A percentile compares a stretch with the other conserved stretches of the same genome.
Evolutionary conservation across 2,888 invertebrate species (phyloP).

Genomic region (Eurytoma californica): DNA sequence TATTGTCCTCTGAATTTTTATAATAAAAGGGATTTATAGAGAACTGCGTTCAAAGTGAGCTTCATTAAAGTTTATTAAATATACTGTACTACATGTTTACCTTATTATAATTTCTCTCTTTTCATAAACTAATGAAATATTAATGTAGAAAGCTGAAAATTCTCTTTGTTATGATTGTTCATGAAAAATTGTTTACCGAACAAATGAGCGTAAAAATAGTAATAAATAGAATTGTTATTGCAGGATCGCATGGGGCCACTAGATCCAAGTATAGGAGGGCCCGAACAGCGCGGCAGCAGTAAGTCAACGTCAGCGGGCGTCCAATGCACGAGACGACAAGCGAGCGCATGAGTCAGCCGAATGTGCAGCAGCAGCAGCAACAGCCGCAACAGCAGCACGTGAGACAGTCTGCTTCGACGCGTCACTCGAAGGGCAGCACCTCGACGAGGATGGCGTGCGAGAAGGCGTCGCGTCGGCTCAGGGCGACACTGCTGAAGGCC

Average conservation of each 20-base stretch:
- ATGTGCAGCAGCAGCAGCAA: conserved; percentile 27
- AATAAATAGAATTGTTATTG: not conserved
- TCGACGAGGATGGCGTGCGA: conserved; percentile 72
- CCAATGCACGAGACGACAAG: conserved; percentile 57
- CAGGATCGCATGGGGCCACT: conserved; percentile 51
- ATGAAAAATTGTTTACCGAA: too few relatives aligned
- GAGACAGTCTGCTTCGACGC: conserved; percentile 45
- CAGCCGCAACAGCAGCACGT: conserved; percentile 24
- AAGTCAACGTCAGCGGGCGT: not conserved
- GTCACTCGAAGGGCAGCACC: not conserved
- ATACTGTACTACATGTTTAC: too few relatives aligned
- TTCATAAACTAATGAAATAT: too few relatives aligned
- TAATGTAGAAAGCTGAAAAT: too few relatives aligned
- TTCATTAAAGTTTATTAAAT: too few relatives aligned
- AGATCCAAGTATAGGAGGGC: not conserved
- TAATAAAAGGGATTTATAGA: too few relatives aligned
- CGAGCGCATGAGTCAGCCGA: conserved; percentile 61
- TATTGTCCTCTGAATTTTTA: too few relatives aligned
- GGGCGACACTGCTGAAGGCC: conserved; percentile 69
- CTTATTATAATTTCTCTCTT: too few relatives aligned
- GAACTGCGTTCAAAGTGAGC: too few relatives aligned
- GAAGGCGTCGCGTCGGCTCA: conserved; percentile 69
- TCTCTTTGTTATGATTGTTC: too few relatives aligned
- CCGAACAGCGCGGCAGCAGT: not conserved
- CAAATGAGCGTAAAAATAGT: too few relatives aligned